phyloP scores from a whole-genome alignment of 2,797 vertebrate genomes.

The Manis crassicaudata region DNA sequence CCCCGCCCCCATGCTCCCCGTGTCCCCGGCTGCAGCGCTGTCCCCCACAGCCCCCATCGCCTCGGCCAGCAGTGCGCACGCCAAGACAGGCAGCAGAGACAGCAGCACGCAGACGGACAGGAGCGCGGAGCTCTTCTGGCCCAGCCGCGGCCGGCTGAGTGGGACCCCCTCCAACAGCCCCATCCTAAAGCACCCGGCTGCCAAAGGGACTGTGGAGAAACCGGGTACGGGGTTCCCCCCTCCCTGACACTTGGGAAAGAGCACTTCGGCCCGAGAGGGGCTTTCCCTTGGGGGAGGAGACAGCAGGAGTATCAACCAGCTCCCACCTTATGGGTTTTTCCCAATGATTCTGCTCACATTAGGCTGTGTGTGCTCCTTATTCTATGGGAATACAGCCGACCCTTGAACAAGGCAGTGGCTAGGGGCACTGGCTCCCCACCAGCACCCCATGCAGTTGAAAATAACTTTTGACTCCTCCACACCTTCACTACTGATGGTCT shows the following conservation, averaged over 20 bases:
- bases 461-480: too few relatives aligned
- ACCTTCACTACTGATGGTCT: too few relatives aligned
- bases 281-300: not conserved
- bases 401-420: too few relatives aligned
- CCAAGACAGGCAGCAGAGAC: slow-evolving; percentile 90
- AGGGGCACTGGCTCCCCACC: too few relatives aligned
- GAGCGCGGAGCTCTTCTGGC: slow-evolving; percentile 87
- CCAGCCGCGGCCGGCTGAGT: slow-evolving; percentile 84
- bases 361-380: not conserved
- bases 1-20: not conserved
- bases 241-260: fast-evolving
- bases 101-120: slow-evolving; percentile 91
- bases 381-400: not conserved
- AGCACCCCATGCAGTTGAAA: too few relatives aligned
- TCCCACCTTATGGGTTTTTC: not conserved
- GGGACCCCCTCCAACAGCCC: slow-evolving; percentile 83
- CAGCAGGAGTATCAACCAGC: not conserved
- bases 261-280: not conserved
- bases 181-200: slow-evolving; percentile 70
- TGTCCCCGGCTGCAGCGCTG: slow-evolving; percentile 70
- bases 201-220: slow-evolving; percentile 78
- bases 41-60: slow-evolving; percentile 63
- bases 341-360: not conserved
- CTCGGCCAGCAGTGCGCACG: slow-evolving; percentile 80
- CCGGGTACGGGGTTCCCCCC: slow-evolving; percentile 76